Base-by-base conservation (phyloP, 37 sponge, comb jelly and placozoan species). In the Petrosia ficiformis region DNA sequence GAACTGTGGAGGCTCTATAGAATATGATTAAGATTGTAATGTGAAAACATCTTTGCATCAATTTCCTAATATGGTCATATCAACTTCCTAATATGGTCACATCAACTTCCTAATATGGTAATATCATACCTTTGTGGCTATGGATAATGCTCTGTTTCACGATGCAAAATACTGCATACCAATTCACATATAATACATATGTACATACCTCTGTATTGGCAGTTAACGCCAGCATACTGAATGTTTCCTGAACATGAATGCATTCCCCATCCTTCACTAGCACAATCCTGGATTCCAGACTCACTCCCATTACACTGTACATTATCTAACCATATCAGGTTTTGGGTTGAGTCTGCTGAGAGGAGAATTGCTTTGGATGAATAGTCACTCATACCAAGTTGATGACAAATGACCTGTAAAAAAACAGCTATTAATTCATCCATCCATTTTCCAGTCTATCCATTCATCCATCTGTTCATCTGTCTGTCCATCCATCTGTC, bases 271-370 rank as follows among this genome's bases (percentile, higher is more conserved):
- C 37, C 76, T 24, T 69, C 42, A 32, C 68, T 39, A 42, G 1
- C 10, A 40, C 86, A 86, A 0, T 73, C 72, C 59, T 69, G 61
- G 60, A 86, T 74, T 42, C 63, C n/a, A 8, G 14, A 8, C 63
- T 61, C 63, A n/a, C 28, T 74, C 22, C 85, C 90, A 34, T 33
- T 64, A 52, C 90, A 89, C 60, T 67, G n/a, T 2, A 89, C 60
- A 58, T 80, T 59, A 57, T 76, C 73, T 66, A 89, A 70, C 89
- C 89, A 89, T 6, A 83, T 79, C 79, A 73, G n/a, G n/a, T n/a
- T n/a, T n/a, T n/a, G n/a, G n/a, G n/a, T n/a, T n/a, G n/a, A n/a
- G n/a, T n/a, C n/a, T n/a, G n/a, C n/a, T n/a, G n/a, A n/a, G n/a
- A n/a, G n/a, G n/a, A n/a, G n/a, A n/a, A n/a, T n/a, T n/a, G n/a